Conservation (phyloP, 1,140 invertebrate genomes). For the Latrodectus geometricus region DNA sequence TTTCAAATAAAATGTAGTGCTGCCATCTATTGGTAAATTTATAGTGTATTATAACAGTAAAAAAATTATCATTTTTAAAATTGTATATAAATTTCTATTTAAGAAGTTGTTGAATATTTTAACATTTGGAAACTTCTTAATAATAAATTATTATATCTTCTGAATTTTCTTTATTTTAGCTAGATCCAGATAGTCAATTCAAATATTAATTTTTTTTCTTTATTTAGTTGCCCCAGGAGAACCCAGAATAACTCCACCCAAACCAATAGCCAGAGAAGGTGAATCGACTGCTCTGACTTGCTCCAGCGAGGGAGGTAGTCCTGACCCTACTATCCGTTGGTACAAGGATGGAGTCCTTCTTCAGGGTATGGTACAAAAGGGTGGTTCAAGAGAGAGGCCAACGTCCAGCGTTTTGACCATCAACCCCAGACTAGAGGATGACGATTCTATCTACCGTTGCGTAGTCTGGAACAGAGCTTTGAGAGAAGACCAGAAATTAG, state of each 20-base stretch:
- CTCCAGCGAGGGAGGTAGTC: conserved; percentile 86
- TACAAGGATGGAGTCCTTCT: conserved; percentile 73
- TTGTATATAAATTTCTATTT: no score
- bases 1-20: no score
- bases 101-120: no score
- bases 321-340: conserved; percentile 83
- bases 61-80: no score
- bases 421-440: conserved; percentile 83
- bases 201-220: conserved; percentile 27
- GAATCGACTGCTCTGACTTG: conserved; percentile 78
- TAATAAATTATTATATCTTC: neutral
- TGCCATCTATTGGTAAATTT: no score
- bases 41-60: no score
- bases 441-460: conserved; percentile 83
- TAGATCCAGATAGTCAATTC: neutral
- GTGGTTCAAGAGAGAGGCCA: conserved; percentile 77
- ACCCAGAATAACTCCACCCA: conserved; percentile 79
- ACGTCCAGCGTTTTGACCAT: conserved; percentile 81
- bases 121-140: neutral
- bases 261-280: conserved; percentile 82
- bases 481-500: conserved; percentile 80
- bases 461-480: conserved; percentile 90
- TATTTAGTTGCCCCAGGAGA: conserved; percentile 78
- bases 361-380: conserved; percentile 76
- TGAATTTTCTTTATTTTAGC: neutral